Percentiles rank a stretch among this genome's conserved stretches.
These are phyloP conservation scores for Cherax destructor DNA, from an alignment of 1,140 invertebrate genomes.

Conservation along the genomic window DNA sequence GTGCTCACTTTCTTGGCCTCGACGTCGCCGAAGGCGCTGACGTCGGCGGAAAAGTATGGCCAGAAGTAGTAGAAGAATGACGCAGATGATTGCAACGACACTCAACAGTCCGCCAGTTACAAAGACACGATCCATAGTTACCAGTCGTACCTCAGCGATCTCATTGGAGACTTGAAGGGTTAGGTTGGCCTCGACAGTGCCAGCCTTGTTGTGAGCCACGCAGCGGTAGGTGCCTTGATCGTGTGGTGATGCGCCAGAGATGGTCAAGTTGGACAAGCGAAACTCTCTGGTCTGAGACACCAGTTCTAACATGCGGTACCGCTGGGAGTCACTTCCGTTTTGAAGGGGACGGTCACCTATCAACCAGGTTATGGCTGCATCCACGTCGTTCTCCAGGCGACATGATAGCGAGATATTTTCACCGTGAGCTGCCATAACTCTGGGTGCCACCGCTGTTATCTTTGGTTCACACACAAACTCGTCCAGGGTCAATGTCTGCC, in stretches of 20 bases:
- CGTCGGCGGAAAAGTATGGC: conserved; percentile 44
- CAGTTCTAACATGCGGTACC: conserved; percentile 64
- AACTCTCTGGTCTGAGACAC: conserved; percentile 64
- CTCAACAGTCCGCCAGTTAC: conserved; percentile 53
- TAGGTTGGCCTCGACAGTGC: conserved; percentile 81
- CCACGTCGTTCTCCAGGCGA: conserved; percentile 82
- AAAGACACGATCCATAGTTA: conserved; percentile 60
- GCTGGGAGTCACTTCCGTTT: conserved; percentile 73
- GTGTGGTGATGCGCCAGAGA: conserved; percentile 82
- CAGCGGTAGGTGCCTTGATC: conserved; percentile 86
- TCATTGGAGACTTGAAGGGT: conserved; percentile 80
- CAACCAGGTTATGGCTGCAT: conserved; percentile 80
- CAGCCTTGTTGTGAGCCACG: conserved; percentile 86
- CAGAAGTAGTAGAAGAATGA: conserved; percentile 37
- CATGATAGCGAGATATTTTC: conserved; percentile 85
- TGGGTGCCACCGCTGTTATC: conserved; percentile 72
- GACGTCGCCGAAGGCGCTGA: conserved; percentile 13
- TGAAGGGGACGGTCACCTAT: conserved; percentile 77
- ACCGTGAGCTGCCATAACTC: conserved; percentile 77
- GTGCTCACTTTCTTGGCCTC: conserved; percentile 39
- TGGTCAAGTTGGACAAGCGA: conserved; percentile 80
- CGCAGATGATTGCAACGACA: conserved; percentile 36
- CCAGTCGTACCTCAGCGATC: conserved; percentile 64
- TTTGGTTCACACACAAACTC: conserved; percentile 86
- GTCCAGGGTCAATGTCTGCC: conserved; percentile 85